phyloP scores from a whole-genome alignment of 2,113 vertebrate species.

The Festucalex cinctus region DNA sequence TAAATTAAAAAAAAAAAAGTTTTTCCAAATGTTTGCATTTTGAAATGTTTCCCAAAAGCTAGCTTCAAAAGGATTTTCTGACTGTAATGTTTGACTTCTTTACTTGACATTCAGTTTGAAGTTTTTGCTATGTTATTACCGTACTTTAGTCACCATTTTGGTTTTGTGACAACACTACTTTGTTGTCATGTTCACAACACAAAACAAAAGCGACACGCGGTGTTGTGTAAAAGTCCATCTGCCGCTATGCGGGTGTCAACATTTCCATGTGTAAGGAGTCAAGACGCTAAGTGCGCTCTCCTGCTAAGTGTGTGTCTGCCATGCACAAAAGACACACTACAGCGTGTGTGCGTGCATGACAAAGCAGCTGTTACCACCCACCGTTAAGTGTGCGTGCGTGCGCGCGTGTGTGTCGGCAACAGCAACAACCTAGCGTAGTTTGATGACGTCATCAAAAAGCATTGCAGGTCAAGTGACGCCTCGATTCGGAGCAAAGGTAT shows the following conservation, averaged over 20 bases:
- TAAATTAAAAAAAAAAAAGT: not conserved
- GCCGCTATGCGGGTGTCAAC: constrained; percentile 14
- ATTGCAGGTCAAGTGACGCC: no score
- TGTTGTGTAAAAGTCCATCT: constrained; percentile 16
- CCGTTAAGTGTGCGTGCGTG: constrained; percentile 3
- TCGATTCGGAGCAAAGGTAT: no score
- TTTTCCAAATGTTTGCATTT: not conserved
- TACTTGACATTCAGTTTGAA: no score
- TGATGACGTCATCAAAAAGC: no score
- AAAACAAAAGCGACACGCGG: not conserved
- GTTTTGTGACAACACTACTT: not conserved
- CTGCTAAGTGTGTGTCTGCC: constrained; percentile 9
- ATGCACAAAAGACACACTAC: constrained; percentile 19
- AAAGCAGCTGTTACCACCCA: constrained; percentile 36
- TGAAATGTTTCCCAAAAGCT: no score
- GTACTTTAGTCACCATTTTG: not conserved
- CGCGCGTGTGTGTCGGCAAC: no score
- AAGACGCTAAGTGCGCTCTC: not conserved
- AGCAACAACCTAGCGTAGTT: no score
- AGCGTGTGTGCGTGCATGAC: constrained; percentile 23
- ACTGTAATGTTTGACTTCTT: no score
- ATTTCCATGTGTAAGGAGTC: constrained; percentile 39
- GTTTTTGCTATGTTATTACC: not conserved
- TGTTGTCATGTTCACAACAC: not conserved
- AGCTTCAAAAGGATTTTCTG: no score